Evolutionary conservation across 2,113 vertebrate genomes (phyloP), one percentile per base, ranked within the genome.

Genomic region (Xenotilapia flavipinnis): DNA sequence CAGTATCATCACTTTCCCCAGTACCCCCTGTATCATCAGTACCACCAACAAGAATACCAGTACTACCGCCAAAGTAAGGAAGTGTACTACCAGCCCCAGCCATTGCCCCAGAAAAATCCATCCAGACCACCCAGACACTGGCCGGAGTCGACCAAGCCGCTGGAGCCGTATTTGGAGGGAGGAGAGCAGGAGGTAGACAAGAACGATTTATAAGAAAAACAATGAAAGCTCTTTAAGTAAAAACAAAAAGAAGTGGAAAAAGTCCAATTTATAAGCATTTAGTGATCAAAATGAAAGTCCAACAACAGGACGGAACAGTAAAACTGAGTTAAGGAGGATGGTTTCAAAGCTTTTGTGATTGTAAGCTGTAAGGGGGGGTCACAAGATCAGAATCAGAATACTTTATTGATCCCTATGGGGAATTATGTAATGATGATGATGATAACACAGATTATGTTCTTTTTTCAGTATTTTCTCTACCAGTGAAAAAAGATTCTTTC

Each of bases 101-200:
- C 93, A 2, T 85, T 91, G 85, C 93, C 93, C 19, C 93, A 92
- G 86, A 93, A 89, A 45, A 92, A 58, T 26, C 92, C 93, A 4
- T 91, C 91, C 80, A 89, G 91, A 85, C 82, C 86, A 1, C 82
- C 91, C 58, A 84, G 92, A 79, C 95, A 81, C 92, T 96, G 96
- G 96, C 94, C 92, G 0, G 93, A 92, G 91, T 54, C 93, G 1
- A 90, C 82, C 14, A 93, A 91, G 55, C 91, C 62, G 62, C 90
- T 96, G 90, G 93, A 92, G 83, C 95, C 96, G 1, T 97, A 97
- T 91, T 92, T 96, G 93, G 96, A 96, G 81, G 95, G 94, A 11
- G 96, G 92, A 23, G 96, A 97, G 91, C 95, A 96, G 84, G 96
- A 96, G 95, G 95, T 95, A 90, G 9, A 28, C 28, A 11, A 7